Evolutionary conservation across 2,113 vertebrate species (phyloP), one percentile per base, ranked within the genome.

Genomic region (Cinclus cinclus): DNA sequence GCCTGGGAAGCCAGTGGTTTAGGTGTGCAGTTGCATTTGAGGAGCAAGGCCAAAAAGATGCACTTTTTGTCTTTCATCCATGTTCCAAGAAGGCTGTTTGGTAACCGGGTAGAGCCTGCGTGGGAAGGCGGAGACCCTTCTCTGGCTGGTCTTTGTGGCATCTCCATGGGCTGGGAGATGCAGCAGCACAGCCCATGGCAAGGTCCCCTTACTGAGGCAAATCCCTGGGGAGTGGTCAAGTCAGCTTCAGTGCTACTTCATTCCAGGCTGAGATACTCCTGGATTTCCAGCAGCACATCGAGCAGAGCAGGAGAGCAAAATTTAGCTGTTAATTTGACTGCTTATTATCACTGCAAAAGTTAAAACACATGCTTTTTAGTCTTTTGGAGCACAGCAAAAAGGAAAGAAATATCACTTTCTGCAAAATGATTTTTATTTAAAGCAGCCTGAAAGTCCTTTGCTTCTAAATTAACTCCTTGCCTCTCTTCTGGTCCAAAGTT

Each of bases 401-500:
- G 84, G 67, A 85, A 93, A 94, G 71, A 92, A 76, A 79, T 83
- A 91, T 11, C 85, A 28, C 80, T 82, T 33, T 88, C 49, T 75
- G 83, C 83, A 90, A 87, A 77, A 70, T 41, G 21, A 76, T 84
- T 89, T 79, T 83, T 75, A 58, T 63, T 67, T 79, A 63, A 83
- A 77, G 78, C 60, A 44, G 69, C 1, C 17, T 73, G 87, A 92
- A 86, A 93, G 84, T 92, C 94, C 75, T 90, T 35, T 82, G 41
- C 83, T 83, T 83, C 33, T 91, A 50, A 89, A 73, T 93, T 92
- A 92, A 96, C 94, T 94, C 83, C 39, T 76, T 91, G 55, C 70
- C 68, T 92, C 89, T 87, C 91, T 89, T 81, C 88, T 87, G 67
- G 67, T 79, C 74, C 59, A 87, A 94, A 94, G 85, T 95, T 97